Evolutionary conservation across 2,113 vertebrate species (phyloP).

Genomic region (Myrmecobius fasciatus): DNA sequence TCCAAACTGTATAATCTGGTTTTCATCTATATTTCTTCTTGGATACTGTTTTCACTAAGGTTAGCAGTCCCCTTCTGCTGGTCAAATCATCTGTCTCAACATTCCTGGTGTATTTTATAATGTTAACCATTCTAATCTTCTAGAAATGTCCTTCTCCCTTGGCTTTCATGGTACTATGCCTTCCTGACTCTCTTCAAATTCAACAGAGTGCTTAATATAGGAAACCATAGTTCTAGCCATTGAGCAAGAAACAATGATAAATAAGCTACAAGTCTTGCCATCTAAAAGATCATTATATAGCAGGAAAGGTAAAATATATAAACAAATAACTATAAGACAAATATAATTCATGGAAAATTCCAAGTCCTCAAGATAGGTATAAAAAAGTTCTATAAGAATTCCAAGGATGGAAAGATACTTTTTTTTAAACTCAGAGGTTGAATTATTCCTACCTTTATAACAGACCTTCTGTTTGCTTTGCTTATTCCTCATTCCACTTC

Average conservation of each 20-base stretch:
- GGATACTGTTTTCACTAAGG: neutral
- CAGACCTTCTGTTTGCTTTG: neutral
- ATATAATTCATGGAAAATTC: neutral
- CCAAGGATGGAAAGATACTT: neutral
- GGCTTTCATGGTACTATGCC: neutral
- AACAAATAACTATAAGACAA: neutral
- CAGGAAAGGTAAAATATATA: neutral
- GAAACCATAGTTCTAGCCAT: neutral
- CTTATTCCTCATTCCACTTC: neutral
- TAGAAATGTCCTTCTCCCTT: neutral
- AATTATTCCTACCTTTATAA: neutral
- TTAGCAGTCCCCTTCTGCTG: neutral
- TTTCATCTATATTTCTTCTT: neutral
- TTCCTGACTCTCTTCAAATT: neutral
- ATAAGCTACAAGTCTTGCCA: neutral
- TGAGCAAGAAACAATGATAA: neutral
- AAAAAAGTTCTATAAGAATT: neutral
- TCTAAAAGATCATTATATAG: neutral
- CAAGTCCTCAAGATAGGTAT: neutral
- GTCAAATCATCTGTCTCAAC: neutral
- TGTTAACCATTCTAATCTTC: neutral
- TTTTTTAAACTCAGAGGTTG: neutral
- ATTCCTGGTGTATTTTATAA: neutral
- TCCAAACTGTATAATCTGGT: neutral
- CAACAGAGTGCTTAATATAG: neutral